Evolutionary conservation across 2,888 invertebrate genomes (phyloP), one percentile per base, ranked within the genome.

Genomic region (Cataglyphis albicans): DNA sequence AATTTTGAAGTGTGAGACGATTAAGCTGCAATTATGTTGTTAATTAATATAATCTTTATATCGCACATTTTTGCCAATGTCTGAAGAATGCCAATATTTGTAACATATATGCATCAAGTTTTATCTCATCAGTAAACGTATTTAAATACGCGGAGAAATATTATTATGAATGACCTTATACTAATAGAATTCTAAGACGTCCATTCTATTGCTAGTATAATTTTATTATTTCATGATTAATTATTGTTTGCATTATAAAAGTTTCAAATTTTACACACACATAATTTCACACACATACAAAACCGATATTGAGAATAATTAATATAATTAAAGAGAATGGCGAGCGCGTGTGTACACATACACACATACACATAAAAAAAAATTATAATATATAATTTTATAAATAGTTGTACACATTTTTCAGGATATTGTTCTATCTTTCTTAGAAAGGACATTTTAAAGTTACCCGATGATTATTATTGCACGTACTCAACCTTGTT

Each of bases 381-480:
- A 32, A 3, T 48, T 48, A 75, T 10, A 74, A 35, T 18, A 61
- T 73, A 61, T 63, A 74, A 9, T 63, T 44, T 48, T 52, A 64
- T 63, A 63, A 63, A 44, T 21, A 18, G 18, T 15, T 64, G 15
- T 75, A 25, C 18, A n/a, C 15, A 7, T n/a, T 48, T 18, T 21
- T 74, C 10, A 35, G 32, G 48, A 63, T 0, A 63, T 0, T 48
- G 32, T 73, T 41, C 44, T 75, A 21, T 35, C 41, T 61, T 29
- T 12, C 4, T 38, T 18, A 29, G 3, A 61, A 41, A 32, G 32
- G 29, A 44, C 18, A 7, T 5, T 64, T 15, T 73, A 44, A 73
- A 73, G 41, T 35, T 64, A 48, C 64, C n/a, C 64, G 48, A 64
- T 35, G 48, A 21, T 61, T 74, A 75, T 25, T 52, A 25, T 61